Conservation (phyloP, 1,140 invertebrate species). For the Orchestia grillus region DNA sequence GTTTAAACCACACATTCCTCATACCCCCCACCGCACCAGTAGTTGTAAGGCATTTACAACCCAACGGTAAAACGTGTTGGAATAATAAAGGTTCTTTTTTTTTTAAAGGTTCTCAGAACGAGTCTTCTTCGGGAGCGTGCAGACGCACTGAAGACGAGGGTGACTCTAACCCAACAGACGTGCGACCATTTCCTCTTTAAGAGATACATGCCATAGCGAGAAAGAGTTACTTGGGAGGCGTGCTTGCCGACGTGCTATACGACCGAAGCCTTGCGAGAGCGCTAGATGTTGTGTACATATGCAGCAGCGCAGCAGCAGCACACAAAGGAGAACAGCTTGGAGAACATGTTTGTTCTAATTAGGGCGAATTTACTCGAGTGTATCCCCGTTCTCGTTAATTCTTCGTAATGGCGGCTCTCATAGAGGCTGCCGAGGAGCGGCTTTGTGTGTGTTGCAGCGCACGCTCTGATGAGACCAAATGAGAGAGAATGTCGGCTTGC, state of each 20-base stretch:
- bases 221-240: not conserved
- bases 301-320: not conserved
- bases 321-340: conserved; percentile 3
- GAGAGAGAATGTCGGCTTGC: conserved; percentile 28
- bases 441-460: conserved; percentile 32
- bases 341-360: conserved; percentile 54
- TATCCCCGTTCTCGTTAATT: conserved; percentile 51
- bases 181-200: not conserved
- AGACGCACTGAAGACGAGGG: not conserved
- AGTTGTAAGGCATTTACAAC: too few relatives aligned
- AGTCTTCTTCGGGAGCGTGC: not conserved
- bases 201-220: not conserved
- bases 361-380: conserved; percentile 53
- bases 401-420: conserved; percentile 42
- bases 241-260: not conserved
- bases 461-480: conserved; percentile 44
- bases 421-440: conserved; percentile 48
- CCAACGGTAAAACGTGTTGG: too few relatives aligned
- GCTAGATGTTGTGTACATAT: not conserved
- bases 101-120: not conserved
- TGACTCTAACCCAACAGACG: not conserved
- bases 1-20: too few relatives aligned
- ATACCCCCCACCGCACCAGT: too few relatives aligned
- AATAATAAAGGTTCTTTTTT: too few relatives aligned
- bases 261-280: not conserved